phyloP scores from a whole-genome alignment of 2,888 invertebrate genomes.

The Pegoplata infirma region DNA sequence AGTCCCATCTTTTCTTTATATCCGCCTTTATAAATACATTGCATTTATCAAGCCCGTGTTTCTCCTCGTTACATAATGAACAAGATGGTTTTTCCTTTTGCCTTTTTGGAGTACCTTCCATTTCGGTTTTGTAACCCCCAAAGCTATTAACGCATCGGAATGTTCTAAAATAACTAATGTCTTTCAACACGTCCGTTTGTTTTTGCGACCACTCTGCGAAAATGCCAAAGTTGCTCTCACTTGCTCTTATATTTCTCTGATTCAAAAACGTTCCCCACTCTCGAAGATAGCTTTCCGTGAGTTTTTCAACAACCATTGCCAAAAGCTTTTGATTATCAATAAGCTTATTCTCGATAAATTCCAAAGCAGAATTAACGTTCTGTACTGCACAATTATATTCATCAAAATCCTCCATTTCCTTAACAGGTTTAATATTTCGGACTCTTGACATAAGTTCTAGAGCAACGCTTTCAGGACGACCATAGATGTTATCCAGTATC shows the following conservation, averaged over 20 bases:
- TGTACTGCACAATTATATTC: constrained; percentile 20
- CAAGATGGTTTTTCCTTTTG: neutral
- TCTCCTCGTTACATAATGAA: neutral
- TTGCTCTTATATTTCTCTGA: constrained; percentile 9
- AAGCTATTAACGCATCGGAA: neutral
- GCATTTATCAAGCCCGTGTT: constrained; percentile 4
- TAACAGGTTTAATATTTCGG: neutral
- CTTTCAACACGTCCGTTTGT: neutral
- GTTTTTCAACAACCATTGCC: too few relatives aligned
- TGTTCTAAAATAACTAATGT: constrained; percentile 13
- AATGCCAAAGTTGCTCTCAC: neutral
- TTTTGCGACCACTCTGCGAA: neutral
- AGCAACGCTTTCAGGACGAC: neutral
- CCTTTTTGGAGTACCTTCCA: neutral
- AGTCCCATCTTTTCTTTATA: neutral
- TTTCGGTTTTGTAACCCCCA: neutral
- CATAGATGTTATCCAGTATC: neutral
- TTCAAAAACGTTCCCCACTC: too few relatives aligned
- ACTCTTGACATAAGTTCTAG: neutral
- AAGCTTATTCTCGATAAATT: neutral
- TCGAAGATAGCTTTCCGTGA: too few relatives aligned
- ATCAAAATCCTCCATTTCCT: constrained; percentile 12
- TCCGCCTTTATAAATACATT: constrained; percentile 8
- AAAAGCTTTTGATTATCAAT: constrained; percentile 14
- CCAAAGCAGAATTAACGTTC: neutral